Percentiles rank a stretch among this genome's conserved stretches.
Conservation (phyloP, 2,797 vertebrate species). For the Stomatorhinus walkeri region DNA sequence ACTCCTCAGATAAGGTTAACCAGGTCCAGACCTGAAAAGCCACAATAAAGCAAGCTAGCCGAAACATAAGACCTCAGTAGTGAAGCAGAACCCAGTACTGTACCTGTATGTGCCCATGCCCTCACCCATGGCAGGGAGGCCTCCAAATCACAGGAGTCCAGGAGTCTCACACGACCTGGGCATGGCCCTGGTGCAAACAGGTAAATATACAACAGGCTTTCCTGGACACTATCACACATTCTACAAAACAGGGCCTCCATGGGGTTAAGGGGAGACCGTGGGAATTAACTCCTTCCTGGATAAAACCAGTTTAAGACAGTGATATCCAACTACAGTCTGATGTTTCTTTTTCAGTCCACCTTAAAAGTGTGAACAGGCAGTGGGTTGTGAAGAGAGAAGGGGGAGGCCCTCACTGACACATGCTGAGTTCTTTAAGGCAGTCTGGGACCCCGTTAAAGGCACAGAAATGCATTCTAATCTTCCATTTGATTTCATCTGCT, state of each 20-base stretch:
- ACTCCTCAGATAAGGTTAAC: neutral
- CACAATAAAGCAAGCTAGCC: neutral
- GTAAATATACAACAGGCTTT: neutral
- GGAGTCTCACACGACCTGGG: neutral
- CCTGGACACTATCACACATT: neutral
- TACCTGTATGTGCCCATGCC: neutral
- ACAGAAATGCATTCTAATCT: constrained; percentile 12
- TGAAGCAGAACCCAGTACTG: neutral
- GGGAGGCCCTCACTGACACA: constrained; percentile 67
- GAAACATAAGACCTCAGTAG: neutral
- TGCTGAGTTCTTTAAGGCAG: constrained; percentile 74
- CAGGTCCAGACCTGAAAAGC: neutral
- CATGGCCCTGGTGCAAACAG: neutral
- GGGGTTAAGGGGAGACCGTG: constrained; percentile 46
- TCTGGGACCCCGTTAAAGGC: constrained; percentile 49
- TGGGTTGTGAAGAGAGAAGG: constrained; percentile 46
- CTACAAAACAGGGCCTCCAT: constrained; percentile 31
- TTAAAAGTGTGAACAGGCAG: constrained; percentile 64
- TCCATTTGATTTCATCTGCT: neutral
- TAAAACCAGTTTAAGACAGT: constrained; percentile 24
- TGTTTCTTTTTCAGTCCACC: constrained; percentile 61
- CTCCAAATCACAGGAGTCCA: neutral
- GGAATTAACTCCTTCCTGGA: constrained; percentile 63
- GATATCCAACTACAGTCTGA: constrained; percentile 30
- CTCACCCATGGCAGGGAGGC: neutral